A percentile compares a stretch with the other conserved stretches of the same genome.
Conservation (phyloP, 2,113 vertebrate genomes). For the Phrynocephalus versicolor region DNA sequence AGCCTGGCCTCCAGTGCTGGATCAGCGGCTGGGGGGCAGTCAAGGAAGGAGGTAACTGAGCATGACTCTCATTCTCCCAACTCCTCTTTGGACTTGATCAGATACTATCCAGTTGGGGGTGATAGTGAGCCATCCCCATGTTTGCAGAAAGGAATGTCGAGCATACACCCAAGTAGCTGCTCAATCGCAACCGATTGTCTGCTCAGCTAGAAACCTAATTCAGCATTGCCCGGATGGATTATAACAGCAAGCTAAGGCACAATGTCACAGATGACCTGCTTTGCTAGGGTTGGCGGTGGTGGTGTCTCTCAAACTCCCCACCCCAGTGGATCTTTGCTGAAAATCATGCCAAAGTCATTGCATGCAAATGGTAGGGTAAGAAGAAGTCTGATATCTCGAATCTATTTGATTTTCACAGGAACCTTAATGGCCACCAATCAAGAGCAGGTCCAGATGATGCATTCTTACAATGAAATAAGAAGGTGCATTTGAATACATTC, state of each 20-base stretch:
- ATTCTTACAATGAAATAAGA: background rate
- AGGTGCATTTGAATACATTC: background rate
- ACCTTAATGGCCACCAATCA: background rate
- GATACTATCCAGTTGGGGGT: background rate
- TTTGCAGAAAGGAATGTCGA: background rate
- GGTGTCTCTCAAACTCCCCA: background rate
- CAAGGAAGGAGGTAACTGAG: constrained; percentile 85
- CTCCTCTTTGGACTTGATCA: no score
- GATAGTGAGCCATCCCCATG: background rate
- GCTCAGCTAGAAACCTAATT: background rate
- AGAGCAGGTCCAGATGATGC: background rate
- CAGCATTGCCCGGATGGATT: background rate
- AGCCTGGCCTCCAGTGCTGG: constrained; percentile 89
- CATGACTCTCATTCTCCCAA: background rate
- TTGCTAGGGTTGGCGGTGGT: background rate
- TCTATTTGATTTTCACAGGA: background rate
- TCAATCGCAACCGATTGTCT: background rate
- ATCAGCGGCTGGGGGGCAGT: constrained; percentile 91
- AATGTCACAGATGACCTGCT: background rate
- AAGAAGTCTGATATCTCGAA: no score
- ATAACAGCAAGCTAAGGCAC: background rate
- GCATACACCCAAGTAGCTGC: background rate
- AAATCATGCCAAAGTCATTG: background rate
- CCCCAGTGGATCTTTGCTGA: constrained; percentile 19
- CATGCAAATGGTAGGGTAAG: background rate